Evolutionary conservation across 2,113 vertebrate species (phyloP).

Genomic region (Romanogobio albipinnatus): DNA sequence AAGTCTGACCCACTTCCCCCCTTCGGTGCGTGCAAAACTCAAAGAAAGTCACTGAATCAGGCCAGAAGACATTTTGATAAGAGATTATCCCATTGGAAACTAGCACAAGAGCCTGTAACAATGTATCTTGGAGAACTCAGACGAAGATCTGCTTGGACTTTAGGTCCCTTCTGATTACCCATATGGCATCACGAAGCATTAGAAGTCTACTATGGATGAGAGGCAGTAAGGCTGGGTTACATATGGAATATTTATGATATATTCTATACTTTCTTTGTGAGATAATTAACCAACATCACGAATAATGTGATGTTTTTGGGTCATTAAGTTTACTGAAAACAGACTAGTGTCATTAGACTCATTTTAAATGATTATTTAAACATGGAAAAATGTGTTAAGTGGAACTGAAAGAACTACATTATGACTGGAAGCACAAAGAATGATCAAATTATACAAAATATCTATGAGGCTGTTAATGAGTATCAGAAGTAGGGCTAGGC

Average conservation of each 20-base stretch:
- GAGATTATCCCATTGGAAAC: slow-evolving; percentile 18
- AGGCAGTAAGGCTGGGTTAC: neutral
- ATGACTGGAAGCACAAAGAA: neutral
- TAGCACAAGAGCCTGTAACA: neutral
- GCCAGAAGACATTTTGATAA: neutral
- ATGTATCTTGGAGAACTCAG: neutral
- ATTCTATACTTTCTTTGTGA: neutral
- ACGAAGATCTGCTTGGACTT: neutral
- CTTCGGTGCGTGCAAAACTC: slow-evolving; percentile 20
- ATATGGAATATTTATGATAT: neutral
- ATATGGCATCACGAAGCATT: neutral
- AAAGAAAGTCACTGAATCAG: neutral
- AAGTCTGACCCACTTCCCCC: slow-evolving; percentile 20
- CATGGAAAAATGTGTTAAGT: neutral
- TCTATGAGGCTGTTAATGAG: neutral
- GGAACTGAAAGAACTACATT: neutral
- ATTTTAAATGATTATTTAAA: neutral
- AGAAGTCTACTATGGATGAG: neutral
- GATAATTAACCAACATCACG: neutral
- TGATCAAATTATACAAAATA: neutral
- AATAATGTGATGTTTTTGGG: neutral
- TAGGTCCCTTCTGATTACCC: neutral
- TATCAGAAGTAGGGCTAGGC: neutral
- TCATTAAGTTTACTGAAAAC: neutral
- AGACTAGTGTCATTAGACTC: neutral